Base-by-base conservation (phyloP, 2,888 invertebrate species). In the Phortica magna region DNA sequence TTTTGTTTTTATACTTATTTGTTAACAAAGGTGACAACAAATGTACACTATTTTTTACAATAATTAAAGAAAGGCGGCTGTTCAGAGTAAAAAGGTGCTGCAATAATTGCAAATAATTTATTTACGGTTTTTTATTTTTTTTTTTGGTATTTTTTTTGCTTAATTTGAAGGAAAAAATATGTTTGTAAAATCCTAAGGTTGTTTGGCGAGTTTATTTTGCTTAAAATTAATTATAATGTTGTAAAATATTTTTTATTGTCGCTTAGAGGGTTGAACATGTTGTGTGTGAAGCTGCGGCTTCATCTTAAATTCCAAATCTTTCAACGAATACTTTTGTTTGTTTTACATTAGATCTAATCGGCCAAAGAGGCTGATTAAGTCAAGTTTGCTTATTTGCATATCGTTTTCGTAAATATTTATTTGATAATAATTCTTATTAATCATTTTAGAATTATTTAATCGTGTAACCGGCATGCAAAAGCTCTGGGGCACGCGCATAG, bases 401-500 rank as follows among this genome's bases (percentile, higher is more conserved):
- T 19, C 9, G 22, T 14, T n/a, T n/a, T n/a, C n/a, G n/a, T n/a
- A n/a, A 61, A 61, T 61, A 61, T 17, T 41, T 59, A 42, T 19
- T n/a, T 12, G 2, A 12, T 48, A 9, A 14, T 48, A 48, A 6
- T 48, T 48, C 9, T 12, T 48, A 7, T 14, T 48, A 65, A 68
- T 68, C n/a, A 68, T 82, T 83, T 57, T 81, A 93, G 93, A 93
- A 89, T 85, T 93, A 74, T 93, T 93, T 86, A 91, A 91, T 84
- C 92, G 93, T 19, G 89, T 93, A 53, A 92, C 92, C 43, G 93
- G 93, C 75, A 92, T 93, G 82, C 91, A 92, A 79, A 90, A 90
- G 70, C 81, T 93, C 73, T 93, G 93, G 93, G 93, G 93, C 74
- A 90, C 89, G 80, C 90, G 91, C 31, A 91, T 92, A 55, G 93